Evolutionary conservation across 2,797 vertebrate genomes (phyloP).

Genomic region (Megaceryle alcyon): DNA sequence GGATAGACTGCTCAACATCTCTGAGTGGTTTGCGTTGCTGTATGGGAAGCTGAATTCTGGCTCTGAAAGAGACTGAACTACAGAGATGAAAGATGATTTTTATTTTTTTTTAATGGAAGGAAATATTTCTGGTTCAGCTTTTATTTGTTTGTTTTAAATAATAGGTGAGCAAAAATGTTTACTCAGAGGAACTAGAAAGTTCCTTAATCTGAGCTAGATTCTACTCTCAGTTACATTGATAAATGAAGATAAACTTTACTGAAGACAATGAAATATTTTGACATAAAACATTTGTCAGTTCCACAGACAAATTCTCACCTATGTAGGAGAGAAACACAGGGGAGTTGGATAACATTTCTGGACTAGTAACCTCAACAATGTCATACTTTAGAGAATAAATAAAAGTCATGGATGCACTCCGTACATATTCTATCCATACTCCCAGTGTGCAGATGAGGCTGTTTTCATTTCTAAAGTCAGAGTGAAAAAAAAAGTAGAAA

Average conservation of each 20-base stretch:
- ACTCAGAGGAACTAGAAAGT: not conserved
- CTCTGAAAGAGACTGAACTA: not conserved
- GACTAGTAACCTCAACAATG: not conserved
- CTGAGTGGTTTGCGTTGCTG: not conserved
- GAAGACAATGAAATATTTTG: not conserved
- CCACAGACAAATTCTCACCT: not conserved
- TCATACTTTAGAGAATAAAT: not conserved
- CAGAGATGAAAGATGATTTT: not conserved
- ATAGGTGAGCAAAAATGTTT: not conserved
- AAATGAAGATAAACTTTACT: not conserved
- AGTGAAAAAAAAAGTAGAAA: slow-evolving; percentile 5
- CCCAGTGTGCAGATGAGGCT: not conserved
- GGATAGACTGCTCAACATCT: slow-evolving; percentile 2
- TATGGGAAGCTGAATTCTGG: not conserved
- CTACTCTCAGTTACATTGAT: not conserved
- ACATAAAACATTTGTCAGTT: not conserved
- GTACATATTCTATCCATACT: not conserved
- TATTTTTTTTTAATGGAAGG: not conserved
- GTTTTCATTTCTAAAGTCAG: not conserved
- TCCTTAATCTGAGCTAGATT: not conserved
- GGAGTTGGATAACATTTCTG: not conserved
- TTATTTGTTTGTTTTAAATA: not conserved
- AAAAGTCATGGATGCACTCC: not conserved
- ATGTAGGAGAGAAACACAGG: not conserved
- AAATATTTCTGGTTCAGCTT: not conserved